Conservation (phyloP, 2,797 vertebrate genomes). For the Apogon hyalosoma region DNA sequence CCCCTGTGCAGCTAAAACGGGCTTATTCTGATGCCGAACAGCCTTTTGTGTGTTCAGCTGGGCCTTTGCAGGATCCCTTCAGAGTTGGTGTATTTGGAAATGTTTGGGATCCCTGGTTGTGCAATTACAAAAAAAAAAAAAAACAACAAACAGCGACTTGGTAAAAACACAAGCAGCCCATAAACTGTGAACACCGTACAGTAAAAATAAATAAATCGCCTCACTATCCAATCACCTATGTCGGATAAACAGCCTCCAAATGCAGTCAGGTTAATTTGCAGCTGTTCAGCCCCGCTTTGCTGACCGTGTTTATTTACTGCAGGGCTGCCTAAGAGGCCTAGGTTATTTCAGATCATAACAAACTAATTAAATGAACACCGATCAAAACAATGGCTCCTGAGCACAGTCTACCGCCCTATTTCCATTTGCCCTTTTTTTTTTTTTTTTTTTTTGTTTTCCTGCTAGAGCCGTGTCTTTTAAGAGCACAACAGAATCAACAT, state of each 20-base stretch:
- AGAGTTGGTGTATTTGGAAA: conserved; percentile 53
- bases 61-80: conserved; percentile 60
- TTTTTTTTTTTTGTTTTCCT: conserved; percentile 3
- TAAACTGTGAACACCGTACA: background rate
- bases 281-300: conserved; percentile 52
- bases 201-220: too few relatives aligned
- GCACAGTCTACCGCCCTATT: conserved; percentile 48
- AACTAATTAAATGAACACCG: conserved; percentile 71
- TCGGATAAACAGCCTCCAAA: background rate
- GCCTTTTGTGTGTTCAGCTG: conserved; percentile 14
- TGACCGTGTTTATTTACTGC: conserved; percentile 66
- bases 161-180: conserved; percentile 1
- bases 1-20: conserved; percentile 13
- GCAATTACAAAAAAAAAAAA: too few relatives aligned
- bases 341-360: conserved; percentile 65
- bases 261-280: conserved; percentile 29
- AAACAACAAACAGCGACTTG: conserved; percentile 6
- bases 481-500: conserved; percentile 64
- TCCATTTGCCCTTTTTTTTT: conserved; percentile 39
- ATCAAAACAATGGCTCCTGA: conserved; percentile 58
- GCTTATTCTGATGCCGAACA: conserved; percentile 20
- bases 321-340: conserved; percentile 72
- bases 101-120: conserved; percentile 23
- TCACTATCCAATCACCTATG: too few relatives aligned
- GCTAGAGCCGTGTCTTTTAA: conserved; percentile 37